Evolutionary conservation across 2,888 invertebrate genomes (phyloP), one percentile per base, ranked within the genome.

Genomic region (Subacronicta megacephala): DNA sequence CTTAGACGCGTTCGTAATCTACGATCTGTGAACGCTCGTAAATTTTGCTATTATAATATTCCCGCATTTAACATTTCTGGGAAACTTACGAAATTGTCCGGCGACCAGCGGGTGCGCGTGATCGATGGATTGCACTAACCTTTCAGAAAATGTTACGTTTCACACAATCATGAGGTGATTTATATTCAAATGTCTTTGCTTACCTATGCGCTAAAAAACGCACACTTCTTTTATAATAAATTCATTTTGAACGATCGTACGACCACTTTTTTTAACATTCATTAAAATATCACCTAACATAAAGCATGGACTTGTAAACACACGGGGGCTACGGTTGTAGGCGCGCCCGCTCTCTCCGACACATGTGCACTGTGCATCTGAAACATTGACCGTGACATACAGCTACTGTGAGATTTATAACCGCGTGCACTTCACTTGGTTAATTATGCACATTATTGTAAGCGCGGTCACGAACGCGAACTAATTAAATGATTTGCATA

Each of bases 1-100:
- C 57, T 55, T 38, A 57, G 55, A 53, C 55, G 61, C 57, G 41
- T 45, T 41, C n/a, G 53, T 62, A 65, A 72, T 69, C 76, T 69
- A 66, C 52, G 64, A 69, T 68, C 72, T 63, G 62, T 51, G 52
- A 47, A 65, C 58, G 67, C 54, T 72, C 75, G 69, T 75, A 76
- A 76, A 74, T 77, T 61, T 65, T 49, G 33, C 43, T 51, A 55
- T 51, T 63, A 51, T 45, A 57, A 50, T 58, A 66, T 46, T 42
- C 52, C 55, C 55, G 55, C 46, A 53, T 66, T 62, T 29, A 33
- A 37, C 20, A 51, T 20, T 62, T 73, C 62, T 51, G 31, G 38
- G 69, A 61, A 68, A 33, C 26, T 18, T 42, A 37, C 43, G 20
- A 55, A 42, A 45, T 41, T 23, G 49, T 41, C 38, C 13, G 17